Evolutionary conservation across 2,888 invertebrate genomes (phyloP).

Genomic region (Macrosoma leucophasiata): DNA sequence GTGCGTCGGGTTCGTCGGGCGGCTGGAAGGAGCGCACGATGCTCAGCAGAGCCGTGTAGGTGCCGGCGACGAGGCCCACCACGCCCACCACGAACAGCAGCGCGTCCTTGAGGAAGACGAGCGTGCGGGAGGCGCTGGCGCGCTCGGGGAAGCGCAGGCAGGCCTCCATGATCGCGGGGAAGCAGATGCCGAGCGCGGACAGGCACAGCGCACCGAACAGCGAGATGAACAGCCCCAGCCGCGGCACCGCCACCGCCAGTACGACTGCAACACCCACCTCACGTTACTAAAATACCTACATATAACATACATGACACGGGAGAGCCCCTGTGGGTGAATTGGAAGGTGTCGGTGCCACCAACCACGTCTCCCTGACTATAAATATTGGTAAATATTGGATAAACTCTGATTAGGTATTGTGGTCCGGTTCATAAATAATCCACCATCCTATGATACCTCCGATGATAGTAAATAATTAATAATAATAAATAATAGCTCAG

Average conservation of each 20-base stretch:
- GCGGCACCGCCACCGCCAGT: constrained; percentile 85
- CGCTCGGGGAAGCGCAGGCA: constrained; percentile 75
- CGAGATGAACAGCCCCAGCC: constrained; percentile 86
- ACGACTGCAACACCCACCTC: constrained; percentile 80
- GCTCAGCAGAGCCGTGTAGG: constrained; percentile 77
- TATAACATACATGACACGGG: too few relatives aligned
- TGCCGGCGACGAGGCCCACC: constrained; percentile 79
- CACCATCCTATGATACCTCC: too few relatives aligned
- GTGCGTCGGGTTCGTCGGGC: constrained; percentile 3
- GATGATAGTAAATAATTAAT: too few relatives aligned
- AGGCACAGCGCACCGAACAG: constrained; percentile 91
- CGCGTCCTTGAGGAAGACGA: constrained; percentile 62
- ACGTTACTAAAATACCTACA: too few relatives aligned
- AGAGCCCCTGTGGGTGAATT: too few relatives aligned
- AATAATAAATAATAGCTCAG: too few relatives aligned
- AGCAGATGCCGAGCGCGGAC: constrained; percentile 90
- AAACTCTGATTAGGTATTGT: too few relatives aligned
- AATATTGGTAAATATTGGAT: too few relatives aligned
- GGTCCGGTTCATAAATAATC: too few relatives aligned
- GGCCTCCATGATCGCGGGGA: constrained; percentile 81
- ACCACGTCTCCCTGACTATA: too few relatives aligned
- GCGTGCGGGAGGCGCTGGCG: constrained; percentile 48
- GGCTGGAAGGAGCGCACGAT: constrained; percentile 66
- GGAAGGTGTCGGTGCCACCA: too few relatives aligned
- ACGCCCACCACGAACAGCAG: constrained; percentile 76